Evolutionary conservation across 1,140 invertebrate species (phyloP), one percentile per base, ranked within the genome.

Genomic region (Dryas iulia): DNA sequence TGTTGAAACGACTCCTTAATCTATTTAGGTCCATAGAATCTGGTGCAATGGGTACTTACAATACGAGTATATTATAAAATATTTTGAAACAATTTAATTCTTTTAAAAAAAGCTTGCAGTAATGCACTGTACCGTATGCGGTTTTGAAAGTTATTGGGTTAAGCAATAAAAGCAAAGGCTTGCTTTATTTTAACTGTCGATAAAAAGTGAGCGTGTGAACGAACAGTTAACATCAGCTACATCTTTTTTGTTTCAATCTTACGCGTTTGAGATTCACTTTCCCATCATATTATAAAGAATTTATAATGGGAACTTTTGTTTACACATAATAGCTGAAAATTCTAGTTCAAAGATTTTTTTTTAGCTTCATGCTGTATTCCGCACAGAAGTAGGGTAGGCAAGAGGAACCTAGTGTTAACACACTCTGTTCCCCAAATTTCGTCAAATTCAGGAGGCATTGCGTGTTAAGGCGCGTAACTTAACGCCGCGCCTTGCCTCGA

Each of bases 181-280:
- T 35, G 60, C 59, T 61, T 62, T 59, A 59, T 60, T 47, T 54
- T 39, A 39, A 58, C 21, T 33, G 62, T 70, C 57, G 58, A 65
- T 65, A 70, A 65, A 69, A 64, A 60, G 14, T 33, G 66, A 68
- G 66, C 62, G 62, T 65, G 61, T 60, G 57, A 70, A 70, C 57
- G 24, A 33, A 31, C 53, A 18, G 25, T 57, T 53, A 53, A 39
- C 59, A 39, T 58, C 33, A 21, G 39, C n/a, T 10, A 47, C 39
- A 47, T 47, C 39, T 21, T 47, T 39, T 47, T 47, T 47, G 39
- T 47, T 47, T 18, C 21, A 61, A 10, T 18, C n/a, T 18, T 21
- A 47, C 2, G 18, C 2, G 0, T 47, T 47, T 21, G 39, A 47
- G 39, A 47, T 47, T 21, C 18, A 47, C 18, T 47, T 47, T 47